phyloP scores from a whole-genome alignment of 2,888 invertebrate species.

The Metalampra italica region DNA sequence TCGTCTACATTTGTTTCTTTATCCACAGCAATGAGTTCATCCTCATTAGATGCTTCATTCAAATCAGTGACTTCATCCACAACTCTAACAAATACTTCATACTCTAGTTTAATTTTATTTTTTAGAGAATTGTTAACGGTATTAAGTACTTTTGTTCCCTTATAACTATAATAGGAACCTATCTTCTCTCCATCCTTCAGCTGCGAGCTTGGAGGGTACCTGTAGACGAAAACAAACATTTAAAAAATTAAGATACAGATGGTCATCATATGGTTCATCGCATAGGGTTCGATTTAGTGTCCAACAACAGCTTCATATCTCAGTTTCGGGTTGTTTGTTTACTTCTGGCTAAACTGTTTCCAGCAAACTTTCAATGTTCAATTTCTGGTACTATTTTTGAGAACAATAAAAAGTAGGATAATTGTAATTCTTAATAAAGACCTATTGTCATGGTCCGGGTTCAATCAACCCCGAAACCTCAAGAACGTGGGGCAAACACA shows the following conservation, averaged over 20 bases:
- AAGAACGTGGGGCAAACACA: no score
- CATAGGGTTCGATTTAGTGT: no score
- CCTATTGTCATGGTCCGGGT: no score
- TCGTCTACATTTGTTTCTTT: neutral
- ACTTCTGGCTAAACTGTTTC: no score
- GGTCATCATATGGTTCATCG: slow-evolving; percentile 2
- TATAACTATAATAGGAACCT: slow-evolving; percentile 61
- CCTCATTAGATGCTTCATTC: neutral
- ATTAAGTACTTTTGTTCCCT: slow-evolving; percentile 53
- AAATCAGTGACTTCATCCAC: slow-evolving; percentile 39
- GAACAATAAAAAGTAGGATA: no score
- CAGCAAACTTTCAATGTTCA: no score
- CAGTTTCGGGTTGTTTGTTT: no score
- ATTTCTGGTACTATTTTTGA: no score
- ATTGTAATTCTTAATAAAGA: no score
- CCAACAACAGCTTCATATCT: no score
- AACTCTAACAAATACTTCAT: slow-evolving; percentile 64
- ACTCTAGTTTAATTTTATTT: slow-evolving; percentile 59
- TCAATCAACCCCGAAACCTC: no score
- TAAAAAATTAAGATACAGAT: neutral
- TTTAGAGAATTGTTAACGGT: slow-evolving; percentile 40
- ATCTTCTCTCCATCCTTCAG: slow-evolving; percentile 48
- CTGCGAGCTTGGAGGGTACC: slow-evolving; percentile 51
- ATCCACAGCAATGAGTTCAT: neutral
- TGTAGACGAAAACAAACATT: slow-evolving; percentile 31